These are phyloP conservation scores for Alligator sinensis DNA, from an alignment of 2,113 vertebrate species.

Conservation along the genomic window DNA sequence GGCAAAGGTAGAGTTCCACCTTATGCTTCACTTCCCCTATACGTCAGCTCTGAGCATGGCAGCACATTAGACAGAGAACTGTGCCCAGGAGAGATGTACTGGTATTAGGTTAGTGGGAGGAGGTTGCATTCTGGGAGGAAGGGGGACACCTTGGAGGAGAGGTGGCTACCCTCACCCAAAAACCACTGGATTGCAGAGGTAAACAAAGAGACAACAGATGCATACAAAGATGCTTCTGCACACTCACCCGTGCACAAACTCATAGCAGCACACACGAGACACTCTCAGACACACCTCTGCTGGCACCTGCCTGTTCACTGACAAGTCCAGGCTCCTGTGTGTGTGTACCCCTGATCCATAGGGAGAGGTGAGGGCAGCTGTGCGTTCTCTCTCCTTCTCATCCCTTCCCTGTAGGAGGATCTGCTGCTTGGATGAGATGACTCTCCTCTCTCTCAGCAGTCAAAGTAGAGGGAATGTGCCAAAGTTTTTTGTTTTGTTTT, in stretches of 20 bases:
- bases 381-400: neutral
- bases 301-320: constrained; percentile 15
- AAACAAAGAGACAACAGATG: neutral
- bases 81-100: neutral
- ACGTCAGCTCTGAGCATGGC: neutral
- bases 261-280: neutral
- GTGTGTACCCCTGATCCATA: constrained; percentile 27
- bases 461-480: neutral
- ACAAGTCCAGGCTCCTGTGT: constrained; percentile 44
- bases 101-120: neutral
- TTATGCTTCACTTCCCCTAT: neutral
- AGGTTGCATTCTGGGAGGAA: neutral
- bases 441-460: constrained; percentile 19
- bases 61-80: neutral
- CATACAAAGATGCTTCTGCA: constrained; percentile 49
- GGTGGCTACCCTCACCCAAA: constrained; percentile 33
- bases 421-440: constrained; percentile 20
- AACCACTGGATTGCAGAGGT: constrained; percentile 13
- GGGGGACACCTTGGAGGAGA: constrained; percentile 2
- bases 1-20: neutral
- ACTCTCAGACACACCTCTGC: neutral
- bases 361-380: constrained; percentile 36
- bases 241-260: constrained; percentile 59
- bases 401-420: neutral
- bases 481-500: neutral